Conservation (phyloP, 2,888 invertebrate species). For the Zaprionus bogoriensis region DNA sequence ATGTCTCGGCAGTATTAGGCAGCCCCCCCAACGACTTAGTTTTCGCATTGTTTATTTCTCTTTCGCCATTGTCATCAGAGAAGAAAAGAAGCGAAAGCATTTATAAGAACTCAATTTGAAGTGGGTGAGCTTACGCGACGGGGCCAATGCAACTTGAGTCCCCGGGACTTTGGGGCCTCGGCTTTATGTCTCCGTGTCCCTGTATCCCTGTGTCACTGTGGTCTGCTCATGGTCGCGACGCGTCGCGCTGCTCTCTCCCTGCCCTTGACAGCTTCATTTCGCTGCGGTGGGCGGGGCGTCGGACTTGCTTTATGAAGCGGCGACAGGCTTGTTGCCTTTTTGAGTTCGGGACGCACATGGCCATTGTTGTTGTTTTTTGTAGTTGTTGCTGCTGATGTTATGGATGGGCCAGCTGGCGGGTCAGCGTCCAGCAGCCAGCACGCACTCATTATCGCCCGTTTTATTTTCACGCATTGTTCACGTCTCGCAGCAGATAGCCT, state of each 20-base stretch:
- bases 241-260: conserved; percentile 7
- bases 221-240: conserved; percentile 20
- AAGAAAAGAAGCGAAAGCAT: conserved; percentile 22
- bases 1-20: conserved; percentile 3
- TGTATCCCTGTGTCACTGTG: conserved; percentile 1
- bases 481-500: conserved; percentile 2
- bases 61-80: conserved; percentile 12
- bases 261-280: conserved; percentile 55
- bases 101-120: conserved; percentile 28
- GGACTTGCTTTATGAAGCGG: conserved; percentile 46
- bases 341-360: conserved; percentile 44
- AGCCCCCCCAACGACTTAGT: background rate
- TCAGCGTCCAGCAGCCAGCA: conserved; percentile 47
- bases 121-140: conserved; percentile 24
- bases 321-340: conserved; percentile 69
- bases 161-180: conserved; percentile 20
- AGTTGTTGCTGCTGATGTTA: conserved; percentile 8
- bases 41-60: conserved; percentile 23
- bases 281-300: conserved; percentile 19
- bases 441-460: conserved; percentile 67
- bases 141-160: conserved; percentile 36
- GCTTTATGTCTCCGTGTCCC: conserved; percentile 19
- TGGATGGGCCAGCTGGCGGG: conserved; percentile 41
- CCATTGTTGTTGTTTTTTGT: conserved; percentile 29
- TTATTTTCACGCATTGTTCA: conserved; percentile 67